Percentiles rank a stretch among this genome's conserved stretches.
Evolutionary conservation across 2,113 vertebrate genomes (phyloP).

Genomic region (Aptenodytes patagonicus): DNA sequence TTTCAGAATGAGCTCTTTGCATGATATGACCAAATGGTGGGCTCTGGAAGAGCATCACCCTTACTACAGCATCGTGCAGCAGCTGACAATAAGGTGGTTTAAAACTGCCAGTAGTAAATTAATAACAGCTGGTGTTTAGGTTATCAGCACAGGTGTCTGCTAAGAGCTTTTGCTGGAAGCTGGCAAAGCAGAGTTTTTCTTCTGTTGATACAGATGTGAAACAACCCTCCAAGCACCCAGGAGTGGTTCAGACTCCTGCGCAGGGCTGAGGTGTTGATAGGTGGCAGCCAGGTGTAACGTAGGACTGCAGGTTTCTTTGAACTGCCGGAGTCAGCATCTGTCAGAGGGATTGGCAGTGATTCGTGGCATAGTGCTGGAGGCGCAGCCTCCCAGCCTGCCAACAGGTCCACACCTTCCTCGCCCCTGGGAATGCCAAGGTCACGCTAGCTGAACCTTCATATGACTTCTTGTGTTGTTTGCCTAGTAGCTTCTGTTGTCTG

Average conservation of each 20-base stretch:
- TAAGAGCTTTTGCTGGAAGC: neutral
- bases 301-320: neutral
- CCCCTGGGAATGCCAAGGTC: neutral
- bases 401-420: fast-evolving
- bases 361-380: neutral
- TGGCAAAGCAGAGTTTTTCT: neutral
- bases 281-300: neutral
- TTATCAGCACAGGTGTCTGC: neutral
- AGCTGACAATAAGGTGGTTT: neutral
- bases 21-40: neutral
- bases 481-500: neutral
- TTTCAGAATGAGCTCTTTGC: neutral
- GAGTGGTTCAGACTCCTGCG: neutral
- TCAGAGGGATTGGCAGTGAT: neutral
- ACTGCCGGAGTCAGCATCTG: fast-evolving
- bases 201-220: neutral
- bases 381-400: neutral
- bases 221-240: neutral
- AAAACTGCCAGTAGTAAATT: neutral
- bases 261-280: neutral
- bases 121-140: neutral
- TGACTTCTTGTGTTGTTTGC: neutral
- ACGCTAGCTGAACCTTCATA: neutral
- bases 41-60: neutral
- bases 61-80: neutral